phyloP scores from a whole-genome alignment of 2,888 invertebrate genomes.

The Lepidochrysops patricia region DNA sequence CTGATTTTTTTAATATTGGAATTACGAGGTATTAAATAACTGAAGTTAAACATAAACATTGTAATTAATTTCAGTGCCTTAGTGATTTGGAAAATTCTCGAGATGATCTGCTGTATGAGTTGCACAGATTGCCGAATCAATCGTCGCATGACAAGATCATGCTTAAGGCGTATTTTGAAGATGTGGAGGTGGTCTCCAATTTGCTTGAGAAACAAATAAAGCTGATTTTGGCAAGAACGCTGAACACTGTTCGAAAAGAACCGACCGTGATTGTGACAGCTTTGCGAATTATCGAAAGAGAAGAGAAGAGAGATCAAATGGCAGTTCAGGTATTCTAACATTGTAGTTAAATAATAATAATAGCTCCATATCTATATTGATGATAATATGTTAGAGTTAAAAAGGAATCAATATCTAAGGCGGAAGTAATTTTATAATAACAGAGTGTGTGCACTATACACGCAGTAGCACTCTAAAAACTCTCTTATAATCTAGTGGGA shows the following conservation, averaged over 20 bases:
- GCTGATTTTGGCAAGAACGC: conserved; percentile 89
- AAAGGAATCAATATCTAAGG: no score
- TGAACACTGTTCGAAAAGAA: conserved; percentile 95
- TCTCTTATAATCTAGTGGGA: no score
- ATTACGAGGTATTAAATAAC: no score
- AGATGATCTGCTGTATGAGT: conserved; percentile 94
- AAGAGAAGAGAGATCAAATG: conserved; percentile 94
- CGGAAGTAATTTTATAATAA: no score
- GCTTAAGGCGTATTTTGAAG: conserved; percentile 95
- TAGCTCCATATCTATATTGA: no score
- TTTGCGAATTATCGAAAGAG: conserved; percentile 95
- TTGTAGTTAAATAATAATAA: no score
- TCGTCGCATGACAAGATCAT: conserved; percentile 92
- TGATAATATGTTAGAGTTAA: no score
- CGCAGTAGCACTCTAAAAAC: no score
- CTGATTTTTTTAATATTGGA: no score
- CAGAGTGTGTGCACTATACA: no score
- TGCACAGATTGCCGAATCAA: conserved; percentile 94
- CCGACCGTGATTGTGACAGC: conserved; percentile 97
- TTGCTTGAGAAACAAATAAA: conserved; percentile 93
- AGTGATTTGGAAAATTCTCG: conserved; percentile 97
- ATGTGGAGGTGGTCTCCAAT: conserved; percentile 92
- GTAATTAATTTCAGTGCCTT: conserved; percentile 79
- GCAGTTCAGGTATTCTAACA: conserved; percentile 82
- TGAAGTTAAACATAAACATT: neutral